phyloP scores from a whole-genome alignment of 2,888 invertebrate genomes.

The Atrina japonica region DNA sequence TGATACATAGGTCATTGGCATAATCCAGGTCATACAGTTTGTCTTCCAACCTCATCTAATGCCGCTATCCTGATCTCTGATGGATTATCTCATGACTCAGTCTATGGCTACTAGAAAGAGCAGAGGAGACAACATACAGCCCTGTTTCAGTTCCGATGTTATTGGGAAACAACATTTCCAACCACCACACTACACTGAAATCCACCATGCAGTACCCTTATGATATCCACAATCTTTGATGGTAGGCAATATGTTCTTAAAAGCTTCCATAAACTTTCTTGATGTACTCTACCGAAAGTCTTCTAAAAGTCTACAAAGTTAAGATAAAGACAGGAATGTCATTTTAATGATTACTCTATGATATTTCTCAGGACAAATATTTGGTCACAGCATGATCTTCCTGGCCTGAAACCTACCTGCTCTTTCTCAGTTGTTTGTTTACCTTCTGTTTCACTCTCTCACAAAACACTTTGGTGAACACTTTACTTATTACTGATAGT shows the following conservation, averaged over 20 bases:
- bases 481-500: neutral
- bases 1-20: constrained; percentile 25
- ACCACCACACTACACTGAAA: constrained; percentile 15
- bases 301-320: constrained; percentile 49
- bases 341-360: constrained; percentile 46
- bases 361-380: constrained; percentile 41
- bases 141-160: constrained; percentile 31
- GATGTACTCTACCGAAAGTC: constrained; percentile 45
- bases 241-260: constrained; percentile 25
- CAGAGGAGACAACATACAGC: constrained; percentile 27
- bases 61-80: neutral
- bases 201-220: constrained; percentile 16
- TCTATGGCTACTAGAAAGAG: constrained; percentile 26
- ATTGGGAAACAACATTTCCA: constrained; percentile 11
- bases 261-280: constrained; percentile 33
- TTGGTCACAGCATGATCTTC: constrained; percentile 39
- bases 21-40: constrained; percentile 26
- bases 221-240: constrained; percentile 23
- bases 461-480: constrained; percentile 3
- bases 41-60: constrained; percentile 8
- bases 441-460: constrained; percentile 23
- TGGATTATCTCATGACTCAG: constrained; percentile 15
- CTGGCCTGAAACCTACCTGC: constrained; percentile 44
- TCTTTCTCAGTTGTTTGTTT: constrained; percentile 31
- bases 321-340: constrained; percentile 38